Conservation (phyloP, 2,888 invertebrate genomes). For the Strigamia transsilvanica region DNA sequence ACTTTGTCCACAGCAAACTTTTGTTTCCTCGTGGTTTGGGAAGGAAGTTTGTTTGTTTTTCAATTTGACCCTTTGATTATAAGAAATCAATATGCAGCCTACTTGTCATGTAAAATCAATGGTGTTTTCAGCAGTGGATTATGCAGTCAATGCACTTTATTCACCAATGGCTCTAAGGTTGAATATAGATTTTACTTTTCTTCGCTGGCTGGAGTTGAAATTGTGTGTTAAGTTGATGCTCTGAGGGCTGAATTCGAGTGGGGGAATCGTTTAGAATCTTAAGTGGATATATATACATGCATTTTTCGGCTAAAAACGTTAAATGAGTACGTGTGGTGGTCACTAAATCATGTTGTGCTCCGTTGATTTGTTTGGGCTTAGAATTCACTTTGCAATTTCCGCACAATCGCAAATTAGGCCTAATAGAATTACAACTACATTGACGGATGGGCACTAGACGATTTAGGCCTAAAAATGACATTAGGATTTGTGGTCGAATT, state of each 20-base stretch:
- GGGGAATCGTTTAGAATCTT: neutral
- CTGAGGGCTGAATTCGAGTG: neutral
- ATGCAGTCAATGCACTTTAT: slow-evolving; percentile 1
- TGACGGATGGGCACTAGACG: neutral
- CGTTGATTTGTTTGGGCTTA: too few species aligned
- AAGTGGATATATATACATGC: neutral
- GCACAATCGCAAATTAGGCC: too few species aligned
- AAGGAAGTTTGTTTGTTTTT: neutral
- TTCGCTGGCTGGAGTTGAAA: neutral
- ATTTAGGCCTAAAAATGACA: neutral
- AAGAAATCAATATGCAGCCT: neutral
- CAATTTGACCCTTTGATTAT: neutral
- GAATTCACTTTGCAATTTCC: too few species aligned
- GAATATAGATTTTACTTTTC: slow-evolving; percentile 16
- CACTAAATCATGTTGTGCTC: too few species aligned
- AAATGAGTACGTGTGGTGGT: too few species aligned
- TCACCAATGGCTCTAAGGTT: neutral
- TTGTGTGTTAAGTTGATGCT: neutral
- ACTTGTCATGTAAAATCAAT: neutral
- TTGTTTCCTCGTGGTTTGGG: neutral
- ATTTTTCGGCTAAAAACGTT: too few species aligned
- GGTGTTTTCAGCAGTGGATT: neutral
- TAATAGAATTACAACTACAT: too few species aligned
- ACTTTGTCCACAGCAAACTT: neutral
- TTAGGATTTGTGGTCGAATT: neutral